Conservation (phyloP, 2,888 invertebrate species). For the Ophion obscuratus region DNA sequence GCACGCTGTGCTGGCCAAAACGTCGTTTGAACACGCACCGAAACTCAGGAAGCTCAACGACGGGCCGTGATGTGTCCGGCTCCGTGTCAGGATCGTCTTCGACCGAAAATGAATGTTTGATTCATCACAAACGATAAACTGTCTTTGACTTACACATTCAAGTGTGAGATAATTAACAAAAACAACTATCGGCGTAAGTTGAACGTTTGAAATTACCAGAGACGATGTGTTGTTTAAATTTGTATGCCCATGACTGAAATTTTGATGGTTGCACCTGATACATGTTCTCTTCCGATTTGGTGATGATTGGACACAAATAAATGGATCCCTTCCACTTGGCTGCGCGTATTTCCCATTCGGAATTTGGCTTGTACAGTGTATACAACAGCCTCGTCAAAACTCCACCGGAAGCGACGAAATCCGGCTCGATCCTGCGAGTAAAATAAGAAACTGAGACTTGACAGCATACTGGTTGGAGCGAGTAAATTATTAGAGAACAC, state of each 20-base stretch:
- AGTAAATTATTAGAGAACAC: background rate
- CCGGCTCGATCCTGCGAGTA: conserved; percentile 76
- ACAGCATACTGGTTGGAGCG: background rate
- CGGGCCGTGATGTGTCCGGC: conserved; percentile 86
- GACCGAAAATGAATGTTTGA: conserved; percentile 28
- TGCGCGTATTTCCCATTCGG: conserved; percentile 90
- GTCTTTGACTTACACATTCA: background rate
- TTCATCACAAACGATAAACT: conserved; percentile 47
- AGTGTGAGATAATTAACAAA: background rate
- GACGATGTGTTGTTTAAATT: conserved; percentile 91
- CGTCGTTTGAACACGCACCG: conserved; percentile 87
- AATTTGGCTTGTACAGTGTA: conserved; percentile 86
- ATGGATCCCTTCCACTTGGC: conserved; percentile 87
- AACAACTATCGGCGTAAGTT: too few relatives aligned
- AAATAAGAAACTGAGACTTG: background rate
- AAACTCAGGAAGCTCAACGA: conserved; percentile 89
- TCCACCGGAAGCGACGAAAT: conserved; percentile 90
- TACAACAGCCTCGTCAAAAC: conserved; percentile 88
- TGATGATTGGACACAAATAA: conserved; percentile 88
- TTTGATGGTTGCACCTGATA: background rate
- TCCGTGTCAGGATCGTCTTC: conserved; percentile 84
- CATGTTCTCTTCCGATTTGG: conserved; percentile 74
- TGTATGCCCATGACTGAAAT: conserved; percentile 89
- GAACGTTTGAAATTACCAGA: conserved; percentile 85
- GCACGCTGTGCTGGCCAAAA: conserved; percentile 86